Evolutionary conservation across 2,113 vertebrate species (phyloP), one percentile per base, ranked within the genome.

Genomic region (Setophaga coronata): DNA sequence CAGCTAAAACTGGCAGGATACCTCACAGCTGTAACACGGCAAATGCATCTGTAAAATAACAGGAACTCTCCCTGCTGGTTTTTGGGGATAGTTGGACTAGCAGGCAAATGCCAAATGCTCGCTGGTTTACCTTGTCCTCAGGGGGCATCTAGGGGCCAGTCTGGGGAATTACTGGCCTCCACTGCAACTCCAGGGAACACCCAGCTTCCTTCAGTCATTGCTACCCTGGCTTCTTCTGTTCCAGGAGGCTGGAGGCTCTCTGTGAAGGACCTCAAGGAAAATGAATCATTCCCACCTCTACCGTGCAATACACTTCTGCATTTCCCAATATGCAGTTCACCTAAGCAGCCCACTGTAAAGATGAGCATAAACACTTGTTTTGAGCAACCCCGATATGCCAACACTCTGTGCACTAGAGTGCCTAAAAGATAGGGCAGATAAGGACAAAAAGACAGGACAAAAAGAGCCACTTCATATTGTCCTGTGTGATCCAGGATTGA

Each of bases 131-230:
- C 33, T 87, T 70, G 73, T 67, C 89, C 60, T 81, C 83, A 85
- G 69, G 45, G 28, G 64, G 72, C 97, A 95, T 67, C 95, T 95
- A 95, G 88, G 65, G 95, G 93, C 43, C 72, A n/a, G 8, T 34
- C 7, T 56, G 43, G 38, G 94, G 79, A 92, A 96, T 61, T 89
- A 67, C 83, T 56, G 26, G n/a, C 40, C 40, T 91, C 43, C 34
- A 18, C 51, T 62, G 72, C 60, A 78, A 3, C 85, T n/a, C 50
- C 24, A 71, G 20, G 47, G 33, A 76, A 61, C 8, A 18, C 19
- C 45, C 42, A 66, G 54, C 56, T 83, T 58, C 65, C 36, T 82
- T 69, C 38, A 51, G 38, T 78, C 45, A 79, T 10, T 45, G 42
- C n/a, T 71, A 29, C 31, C 33, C 40, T 70, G 54, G 50, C 31